Base-by-base conservation (phyloP, 2,797 vertebrate species). In the Mormyrops boulengeri region DNA sequence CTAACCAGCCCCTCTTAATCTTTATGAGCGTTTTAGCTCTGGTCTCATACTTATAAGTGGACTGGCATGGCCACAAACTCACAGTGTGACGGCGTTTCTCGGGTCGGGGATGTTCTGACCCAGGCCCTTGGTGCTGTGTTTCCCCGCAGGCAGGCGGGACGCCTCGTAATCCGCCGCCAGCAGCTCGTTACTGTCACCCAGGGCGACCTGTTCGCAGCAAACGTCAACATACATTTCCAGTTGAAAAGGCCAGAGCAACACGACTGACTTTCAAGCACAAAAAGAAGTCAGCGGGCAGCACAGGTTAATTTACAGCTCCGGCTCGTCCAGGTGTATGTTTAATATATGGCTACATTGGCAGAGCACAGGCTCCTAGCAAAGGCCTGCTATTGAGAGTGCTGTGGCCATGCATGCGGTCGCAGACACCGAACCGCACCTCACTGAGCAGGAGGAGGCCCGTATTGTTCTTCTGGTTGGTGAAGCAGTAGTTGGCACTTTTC, bases 401-500 rank as follows among this genome's bases (percentile, higher is more conserved):
- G 77, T 14, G 30, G 47, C 2, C 38, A 30, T 1, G n/a, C n/a
- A 34, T 47, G 11, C 8, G 26, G 19, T 34, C 17, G 49, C 17
- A 55, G 19, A 55, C 60, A 73, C 19, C 14, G 26, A 26, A 2
- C 87, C 89, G 89, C 90, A 98, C 97, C 96, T 98, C 98, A 77
- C 95, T 96, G 26, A 98, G 94, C 3, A 98, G 93, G 88, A 98
- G 92, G 50, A 98, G 93, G 0, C 97, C 97, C 0, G 91, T 85
- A 2, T 96, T 92, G 90, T 94, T 97, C 89, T 95, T 92, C 88
- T 92, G 95, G 77, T 89, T 96, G 88, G 97, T 92, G 73, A 97
- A 98, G 92, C 97, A 98, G 94, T 98, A 98, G 94, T 98, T 98
- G 91, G 97, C 97, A 62, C 97, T 98, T 92, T 98, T 98, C 50